Evolutionary conservation across 2,797 vertebrate species (phyloP).

Genomic region (Benthosema pterotum): DNA sequence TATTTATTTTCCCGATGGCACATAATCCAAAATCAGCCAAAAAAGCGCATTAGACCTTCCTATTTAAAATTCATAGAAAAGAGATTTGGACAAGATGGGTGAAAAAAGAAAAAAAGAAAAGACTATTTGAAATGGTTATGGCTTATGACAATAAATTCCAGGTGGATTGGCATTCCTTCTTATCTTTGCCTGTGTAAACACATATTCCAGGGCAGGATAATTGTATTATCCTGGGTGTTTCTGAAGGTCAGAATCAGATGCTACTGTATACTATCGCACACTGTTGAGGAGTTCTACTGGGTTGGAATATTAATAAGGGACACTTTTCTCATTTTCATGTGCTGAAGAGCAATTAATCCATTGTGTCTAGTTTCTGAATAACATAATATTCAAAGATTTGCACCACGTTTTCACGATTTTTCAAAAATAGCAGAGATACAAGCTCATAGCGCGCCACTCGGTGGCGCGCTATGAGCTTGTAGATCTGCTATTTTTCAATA

Average conservation of each 20-base stretch:
- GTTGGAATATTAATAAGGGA: constrained; percentile 44
- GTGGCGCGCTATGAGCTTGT: no score
- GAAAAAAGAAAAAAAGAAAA: constrained; percentile 22
- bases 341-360: no score
- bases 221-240: constrained; percentile 54
- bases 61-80: constrained; percentile 75
- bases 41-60: constrained; percentile 57
- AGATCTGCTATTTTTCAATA: no score
- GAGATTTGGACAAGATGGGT: constrained; percentile 58
- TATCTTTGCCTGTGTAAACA: constrained; percentile 65
- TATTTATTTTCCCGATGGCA: constrained; percentile 18
- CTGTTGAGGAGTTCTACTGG: constrained; percentile 33
- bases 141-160: constrained; percentile 70
- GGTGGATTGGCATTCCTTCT: constrained; percentile 65
- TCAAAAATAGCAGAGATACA: no score
- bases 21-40: constrained; percentile 66
- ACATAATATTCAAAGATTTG: no score
- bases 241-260: constrained; percentile 66
- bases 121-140: constrained; percentile 72
- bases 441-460: no score
- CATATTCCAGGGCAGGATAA: constrained; percentile 57
- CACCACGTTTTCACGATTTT: no score
- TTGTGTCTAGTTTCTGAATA: no score
- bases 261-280: constrained; percentile 49
- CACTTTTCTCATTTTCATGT: background rate